Conservation (phyloP, 1,140 invertebrate species). For the Laodelphax striatellus region DNA sequence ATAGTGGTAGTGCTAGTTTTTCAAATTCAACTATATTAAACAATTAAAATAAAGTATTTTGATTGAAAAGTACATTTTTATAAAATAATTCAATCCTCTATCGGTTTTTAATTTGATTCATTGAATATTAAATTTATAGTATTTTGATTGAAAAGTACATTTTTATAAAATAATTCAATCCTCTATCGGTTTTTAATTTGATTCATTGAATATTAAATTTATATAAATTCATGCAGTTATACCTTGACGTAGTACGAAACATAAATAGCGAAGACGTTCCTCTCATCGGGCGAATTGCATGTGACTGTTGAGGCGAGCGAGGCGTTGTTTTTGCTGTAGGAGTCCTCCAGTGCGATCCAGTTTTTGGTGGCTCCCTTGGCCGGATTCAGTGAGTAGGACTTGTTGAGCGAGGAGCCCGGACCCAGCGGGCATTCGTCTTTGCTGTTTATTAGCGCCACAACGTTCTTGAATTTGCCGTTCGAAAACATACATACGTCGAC, state of each 20-base stretch:
- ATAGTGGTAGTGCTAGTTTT: no score
- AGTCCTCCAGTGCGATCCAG: slow-evolving; percentile 71
- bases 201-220: no score
- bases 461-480: slow-evolving; percentile 97
- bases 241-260: slow-evolving; percentile 82
- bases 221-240: no score
- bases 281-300: slow-evolving; percentile 48
- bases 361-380: slow-evolving; percentile 65
- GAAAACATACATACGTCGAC: slow-evolving; percentile 99
- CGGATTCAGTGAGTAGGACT: slow-evolving; percentile 52
- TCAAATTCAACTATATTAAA: no score
- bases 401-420: slow-evolving; percentile 41
- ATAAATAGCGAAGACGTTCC: slow-evolving; percentile 80
- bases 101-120: no score
- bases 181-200: no score
- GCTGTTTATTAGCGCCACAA: slow-evolving; percentile 77
- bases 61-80: no score
- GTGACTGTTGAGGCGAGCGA: slow-evolving; percentile 56
- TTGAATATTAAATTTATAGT: no score
- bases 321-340: slow-evolving; percentile 52
- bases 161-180: no score
- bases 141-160: no score
- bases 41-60: no score
- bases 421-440: slow-evolving; percentile 51
- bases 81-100: no score